Conservation (phyloP, 2,888 invertebrate species). For the Parnassius glacialis region DNA sequence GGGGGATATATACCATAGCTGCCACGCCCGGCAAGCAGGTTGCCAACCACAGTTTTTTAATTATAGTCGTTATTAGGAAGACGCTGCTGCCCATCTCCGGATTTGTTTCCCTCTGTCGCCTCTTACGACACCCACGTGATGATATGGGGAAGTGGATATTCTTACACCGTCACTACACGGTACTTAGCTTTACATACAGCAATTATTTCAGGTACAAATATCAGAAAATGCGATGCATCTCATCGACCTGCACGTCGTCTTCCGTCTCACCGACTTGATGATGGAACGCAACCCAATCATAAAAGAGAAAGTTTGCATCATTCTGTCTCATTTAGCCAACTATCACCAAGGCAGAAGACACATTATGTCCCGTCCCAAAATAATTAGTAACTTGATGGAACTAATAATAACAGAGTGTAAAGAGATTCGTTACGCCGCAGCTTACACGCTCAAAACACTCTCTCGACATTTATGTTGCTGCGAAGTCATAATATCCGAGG, state of each 20-base stretch:
- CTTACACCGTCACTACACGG: too few relatives aligned
- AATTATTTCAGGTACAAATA: constrained; percentile 57
- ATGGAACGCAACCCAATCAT: constrained; percentile 52
- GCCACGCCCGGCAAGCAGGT: too few relatives aligned
- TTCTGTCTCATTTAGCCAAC: constrained; percentile 50
- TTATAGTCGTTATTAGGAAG: too few relatives aligned
- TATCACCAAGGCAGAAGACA: constrained; percentile 56
- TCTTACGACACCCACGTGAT: too few relatives aligned
- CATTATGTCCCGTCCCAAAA: constrained; percentile 49
- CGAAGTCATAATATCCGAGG: constrained; percentile 48
- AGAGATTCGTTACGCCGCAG: constrained; percentile 65
- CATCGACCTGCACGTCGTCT: constrained; percentile 55
- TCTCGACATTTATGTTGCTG: constrained; percentile 51
- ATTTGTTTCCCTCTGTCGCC: too few relatives aligned
- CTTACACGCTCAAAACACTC: constrained; percentile 54
- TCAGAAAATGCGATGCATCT: constrained; percentile 63
- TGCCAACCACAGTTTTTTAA: too few relatives aligned
- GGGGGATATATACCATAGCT: too few relatives aligned
- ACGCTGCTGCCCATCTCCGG: too few relatives aligned
- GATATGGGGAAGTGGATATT: too few relatives aligned
- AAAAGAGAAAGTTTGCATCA: constrained; percentile 62
- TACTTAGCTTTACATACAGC: too few relatives aligned
- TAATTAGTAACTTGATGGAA: constrained; percentile 55
- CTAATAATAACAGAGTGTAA: constrained; percentile 58
- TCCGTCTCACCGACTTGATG: constrained; percentile 64